Percentiles rank a stretch among this genome's conserved stretches.
Evolutionary conservation across 1,140 invertebrate genomes (phyloP).

Genomic region (Luehdorfia chinensis): DNA sequence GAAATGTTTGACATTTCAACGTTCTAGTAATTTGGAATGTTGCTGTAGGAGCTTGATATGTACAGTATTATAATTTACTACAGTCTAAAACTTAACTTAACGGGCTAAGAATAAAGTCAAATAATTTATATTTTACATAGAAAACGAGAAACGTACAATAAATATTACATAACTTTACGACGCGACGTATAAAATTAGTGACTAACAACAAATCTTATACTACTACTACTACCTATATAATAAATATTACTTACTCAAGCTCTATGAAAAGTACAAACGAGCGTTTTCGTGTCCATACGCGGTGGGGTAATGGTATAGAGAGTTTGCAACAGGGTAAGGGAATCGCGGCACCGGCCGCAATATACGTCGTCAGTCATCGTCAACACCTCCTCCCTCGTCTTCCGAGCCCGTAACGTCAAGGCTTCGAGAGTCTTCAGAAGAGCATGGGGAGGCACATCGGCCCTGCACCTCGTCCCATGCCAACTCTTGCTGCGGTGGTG

Average conservation of each 20-base stretch:
- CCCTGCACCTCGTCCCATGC: slow-evolving; percentile 46
- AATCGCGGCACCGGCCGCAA: slow-evolving; percentile 75
- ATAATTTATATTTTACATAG: background rate
- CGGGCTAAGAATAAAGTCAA: too few species aligned
- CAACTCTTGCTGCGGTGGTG: slow-evolving; percentile 41
- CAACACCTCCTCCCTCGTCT: slow-evolving; percentile 52
- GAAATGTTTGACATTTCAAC: slow-evolving; percentile 44
- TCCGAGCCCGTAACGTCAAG: slow-evolving; percentile 74
- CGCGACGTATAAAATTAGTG: too few species aligned
- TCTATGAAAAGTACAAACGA: slow-evolving; percentile 55
- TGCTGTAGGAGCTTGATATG: slow-evolving; percentile 61
- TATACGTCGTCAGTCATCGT: slow-evolving; percentile 69
- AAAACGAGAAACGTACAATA: background rate
- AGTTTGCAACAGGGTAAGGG: slow-evolving; percentile 43
- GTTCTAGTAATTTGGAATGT: slow-evolving; percentile 56
- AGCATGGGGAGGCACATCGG: slow-evolving; percentile 55
- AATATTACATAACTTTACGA: too few species aligned
- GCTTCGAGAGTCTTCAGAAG: slow-evolving; percentile 70
- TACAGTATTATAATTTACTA: slow-evolving; percentile 30
- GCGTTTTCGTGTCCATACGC: slow-evolving; percentile 43
- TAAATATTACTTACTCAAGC: too few species aligned
- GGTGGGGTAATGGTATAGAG: slow-evolving; percentile 42
- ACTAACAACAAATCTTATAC: too few species aligned
- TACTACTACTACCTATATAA: too few species aligned
- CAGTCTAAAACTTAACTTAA: background rate